These are phyloP conservation scores for Panulirus ornatus DNA, from an alignment of 1,140 invertebrate genomes.

Conservation along the genomic window DNA sequence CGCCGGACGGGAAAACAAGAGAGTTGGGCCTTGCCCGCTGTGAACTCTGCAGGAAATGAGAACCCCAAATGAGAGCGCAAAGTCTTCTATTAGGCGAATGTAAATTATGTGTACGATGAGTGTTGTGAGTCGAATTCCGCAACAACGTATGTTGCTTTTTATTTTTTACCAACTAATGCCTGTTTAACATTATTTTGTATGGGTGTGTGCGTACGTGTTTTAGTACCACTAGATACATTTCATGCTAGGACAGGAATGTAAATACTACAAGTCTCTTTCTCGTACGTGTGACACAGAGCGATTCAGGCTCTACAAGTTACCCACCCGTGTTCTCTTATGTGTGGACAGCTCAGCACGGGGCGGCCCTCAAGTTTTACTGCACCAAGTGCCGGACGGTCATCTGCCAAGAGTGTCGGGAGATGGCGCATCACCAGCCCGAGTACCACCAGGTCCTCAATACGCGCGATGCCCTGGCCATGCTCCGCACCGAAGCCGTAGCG, in stretches of 20 bases:
- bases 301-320: not conserved
- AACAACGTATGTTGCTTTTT: no score
- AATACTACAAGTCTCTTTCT: not conserved
- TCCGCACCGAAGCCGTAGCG: constrained; percentile 37
- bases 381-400: constrained; percentile 49
- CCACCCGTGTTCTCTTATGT: not conserved
- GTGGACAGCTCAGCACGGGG: constrained; percentile 25
- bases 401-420: constrained; percentile 46
- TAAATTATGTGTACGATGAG: no score
- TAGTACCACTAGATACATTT: no score
- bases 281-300: not conserved
- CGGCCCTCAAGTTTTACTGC: constrained; percentile 47
- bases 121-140: no score
- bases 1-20: not conserved
- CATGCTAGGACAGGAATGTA: not conserved
- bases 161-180: no score
- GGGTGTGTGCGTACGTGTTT: no score
- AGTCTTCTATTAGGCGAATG: no score
- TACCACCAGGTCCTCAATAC: constrained; percentile 52
- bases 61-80: no score
- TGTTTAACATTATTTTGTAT: no score
- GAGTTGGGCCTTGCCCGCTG: not conserved
- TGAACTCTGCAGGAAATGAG: not conserved
- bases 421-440: constrained; percentile 12
- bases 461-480: constrained; percentile 40